Evolutionary conservation across 2,888 invertebrate species (phyloP).

Genomic region (Aleiodes alternator): DNA sequence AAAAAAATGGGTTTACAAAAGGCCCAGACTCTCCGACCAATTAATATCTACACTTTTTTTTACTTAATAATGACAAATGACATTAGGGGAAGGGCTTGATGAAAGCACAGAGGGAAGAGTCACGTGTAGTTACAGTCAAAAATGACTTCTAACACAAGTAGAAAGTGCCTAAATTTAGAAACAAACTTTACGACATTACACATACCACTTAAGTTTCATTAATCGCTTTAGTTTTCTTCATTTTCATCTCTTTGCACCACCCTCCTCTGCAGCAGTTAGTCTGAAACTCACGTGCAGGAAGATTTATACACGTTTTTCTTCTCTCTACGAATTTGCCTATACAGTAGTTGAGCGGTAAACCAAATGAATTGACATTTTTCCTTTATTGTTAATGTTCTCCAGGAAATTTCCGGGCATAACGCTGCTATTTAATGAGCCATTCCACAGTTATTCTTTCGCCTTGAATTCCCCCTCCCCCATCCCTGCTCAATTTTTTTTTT

Average conservation of each 20-base stretch:
- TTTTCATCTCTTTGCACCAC: background rate
- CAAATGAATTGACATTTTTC: slow-evolving; percentile 20
- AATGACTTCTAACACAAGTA: background rate
- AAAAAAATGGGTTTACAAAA: too few species aligned
- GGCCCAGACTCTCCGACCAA: too few species aligned
- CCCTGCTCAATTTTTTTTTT: background rate
- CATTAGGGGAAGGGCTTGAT: background rate
- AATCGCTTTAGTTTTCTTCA: slow-evolving; percentile 8
- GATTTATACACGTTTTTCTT: background rate
- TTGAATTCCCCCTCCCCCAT: background rate
- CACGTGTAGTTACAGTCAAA: background rate
- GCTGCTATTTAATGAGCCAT: slow-evolving; percentile 10
- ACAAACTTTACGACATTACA: background rate
- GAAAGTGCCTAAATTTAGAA: slow-evolving; percentile 15
- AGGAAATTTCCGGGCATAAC: background rate
- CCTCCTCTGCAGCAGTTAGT: background rate
- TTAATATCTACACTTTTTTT: background rate
- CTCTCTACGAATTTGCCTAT: background rate
- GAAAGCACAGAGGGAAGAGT: background rate
- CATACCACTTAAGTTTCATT: background rate
- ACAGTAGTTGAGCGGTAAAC: background rate
- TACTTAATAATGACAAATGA: background rate
- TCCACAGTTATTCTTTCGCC: background rate
- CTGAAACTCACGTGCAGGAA: background rate
- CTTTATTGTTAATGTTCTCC: background rate